These are phyloP conservation scores for Callipepla californica DNA, from an alignment of 2,113 vertebrate genomes.

Conservation along the genomic window DNA sequence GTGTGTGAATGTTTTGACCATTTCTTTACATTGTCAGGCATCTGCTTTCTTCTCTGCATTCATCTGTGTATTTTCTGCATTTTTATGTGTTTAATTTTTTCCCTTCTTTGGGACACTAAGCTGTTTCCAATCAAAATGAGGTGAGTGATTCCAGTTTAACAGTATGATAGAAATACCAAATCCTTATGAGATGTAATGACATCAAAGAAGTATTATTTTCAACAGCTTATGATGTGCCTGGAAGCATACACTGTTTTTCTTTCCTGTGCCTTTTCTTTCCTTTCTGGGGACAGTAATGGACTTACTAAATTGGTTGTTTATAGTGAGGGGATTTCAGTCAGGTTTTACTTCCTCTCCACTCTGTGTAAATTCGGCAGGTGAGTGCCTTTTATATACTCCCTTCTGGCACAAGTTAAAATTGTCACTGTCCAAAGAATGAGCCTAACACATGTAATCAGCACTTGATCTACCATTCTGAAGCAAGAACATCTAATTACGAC, in stretches of 20 bases:
- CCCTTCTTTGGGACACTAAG: neutral
- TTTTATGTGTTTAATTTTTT: neutral
- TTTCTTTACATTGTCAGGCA: neutral
- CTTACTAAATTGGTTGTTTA: neutral
- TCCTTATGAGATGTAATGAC: neutral
- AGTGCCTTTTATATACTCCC: neutral
- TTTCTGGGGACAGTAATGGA: neutral
- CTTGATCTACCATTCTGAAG: neutral
- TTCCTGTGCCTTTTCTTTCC: neutral
- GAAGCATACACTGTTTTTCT: neutral
- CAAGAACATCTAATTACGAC: neutral
- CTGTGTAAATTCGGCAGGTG: neutral
- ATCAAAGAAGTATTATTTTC: neutral
- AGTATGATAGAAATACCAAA: neutral
- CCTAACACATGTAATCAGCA: neutral
- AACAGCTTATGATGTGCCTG: neutral
- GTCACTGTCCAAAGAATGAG: neutral
- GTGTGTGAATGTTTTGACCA: neutral
- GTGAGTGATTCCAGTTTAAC: neutral
- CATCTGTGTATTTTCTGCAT: neutral
- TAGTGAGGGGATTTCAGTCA: neutral
- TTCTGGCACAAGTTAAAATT: neutral
- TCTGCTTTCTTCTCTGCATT: neutral
- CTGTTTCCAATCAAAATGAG: neutral
- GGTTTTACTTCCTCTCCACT: neutral